Evolutionary conservation across 2,797 vertebrate genomes (phyloP).

Genomic region (Amniataba percoides): DNA sequence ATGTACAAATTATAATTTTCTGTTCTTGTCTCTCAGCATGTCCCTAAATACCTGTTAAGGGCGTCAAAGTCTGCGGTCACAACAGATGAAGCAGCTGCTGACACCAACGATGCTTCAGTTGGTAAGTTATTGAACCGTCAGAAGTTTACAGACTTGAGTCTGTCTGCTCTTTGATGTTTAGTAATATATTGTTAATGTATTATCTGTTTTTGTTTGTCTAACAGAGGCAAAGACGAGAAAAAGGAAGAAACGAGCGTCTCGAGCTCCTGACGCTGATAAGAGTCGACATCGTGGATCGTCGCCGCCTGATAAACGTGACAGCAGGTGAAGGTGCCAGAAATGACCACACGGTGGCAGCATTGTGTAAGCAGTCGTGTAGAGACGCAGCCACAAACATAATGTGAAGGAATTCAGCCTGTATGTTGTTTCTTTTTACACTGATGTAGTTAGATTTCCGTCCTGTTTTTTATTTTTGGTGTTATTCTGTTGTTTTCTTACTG

Average conservation of each 20-base stretch:
- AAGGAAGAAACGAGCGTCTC: conserved; percentile 27
- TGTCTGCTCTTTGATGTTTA: not conserved
- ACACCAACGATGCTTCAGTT: not conserved
- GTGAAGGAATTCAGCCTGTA: not conserved
- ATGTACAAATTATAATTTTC: not conserved
- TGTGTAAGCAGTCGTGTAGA: not conserved
- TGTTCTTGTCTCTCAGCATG: conserved; percentile 58
- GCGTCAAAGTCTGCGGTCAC: conserved; percentile 14
- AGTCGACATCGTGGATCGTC: not conserved
- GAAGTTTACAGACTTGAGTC: not conserved
- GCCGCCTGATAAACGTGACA: too few relatives aligned
- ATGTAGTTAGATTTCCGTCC: not conserved
- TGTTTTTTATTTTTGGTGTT: not conserved
- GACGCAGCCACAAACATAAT: not conserved
- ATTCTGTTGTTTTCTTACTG: not conserved
- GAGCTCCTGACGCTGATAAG: conserved; percentile 10
- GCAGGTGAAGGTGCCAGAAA: not conserved
- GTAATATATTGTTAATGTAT: too few relatives aligned
- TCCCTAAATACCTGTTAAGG: conserved; percentile 70
- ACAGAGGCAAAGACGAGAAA: conserved; percentile 50
- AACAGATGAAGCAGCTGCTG: conserved; percentile 2
- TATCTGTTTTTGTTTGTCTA: not conserved
- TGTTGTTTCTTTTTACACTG: not conserved
- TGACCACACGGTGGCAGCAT: conserved; percentile 67
- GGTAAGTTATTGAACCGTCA: conserved; percentile 39